Base-by-base conservation (phyloP, 2,888 invertebrate genomes). In the Aphodius granarius region DNA sequence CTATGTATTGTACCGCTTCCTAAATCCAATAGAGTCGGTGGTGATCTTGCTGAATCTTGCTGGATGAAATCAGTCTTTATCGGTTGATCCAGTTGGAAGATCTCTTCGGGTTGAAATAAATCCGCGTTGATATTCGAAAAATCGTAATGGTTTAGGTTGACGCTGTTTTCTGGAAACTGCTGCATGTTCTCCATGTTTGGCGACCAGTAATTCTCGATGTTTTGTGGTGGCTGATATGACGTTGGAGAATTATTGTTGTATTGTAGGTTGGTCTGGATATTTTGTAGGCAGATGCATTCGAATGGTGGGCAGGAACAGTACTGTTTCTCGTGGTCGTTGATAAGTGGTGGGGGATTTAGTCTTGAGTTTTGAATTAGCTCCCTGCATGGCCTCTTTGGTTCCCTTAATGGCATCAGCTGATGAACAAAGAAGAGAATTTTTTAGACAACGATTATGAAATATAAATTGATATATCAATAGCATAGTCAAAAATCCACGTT, bases 91-190 rank as follows among this genome's bases (percentile, higher is more conserved):
- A 94, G 86, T 84, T 94, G 93, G 86, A 94, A 94, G 78, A 94
- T 94, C 85, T 94, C 94, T 83, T 94, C 94, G 0, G 94, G 93
- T 83, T 93, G 93, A 84, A 94, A 94, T 21, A 93, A 88, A 82
- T 94, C 93, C 65, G 91, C 90, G 0, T 91, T 88, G 68, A 92
- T 88, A 0, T 89, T 87, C 0, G 90, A 88, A 73, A 92, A 91
- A 81, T 93, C 92, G 87, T 91, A 91, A 6, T 89, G 83, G 9
- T 87, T 86, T 3, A 85, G 82, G 17, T 85, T 83, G 1, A 72
- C 83, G 84, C 86, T 88, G 20, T 68, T 68, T 18, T 20, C 20
- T 15, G 84, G 84, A 77, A 85, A 86, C 20, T 84, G 80, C 78
- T 88, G 87, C 3, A 87, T 86, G n/a, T 86, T 83, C 0, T 83